Base-by-base conservation (phyloP, 2,888 invertebrate genomes). In the Sphaerolaimus hirsutus region DNA sequence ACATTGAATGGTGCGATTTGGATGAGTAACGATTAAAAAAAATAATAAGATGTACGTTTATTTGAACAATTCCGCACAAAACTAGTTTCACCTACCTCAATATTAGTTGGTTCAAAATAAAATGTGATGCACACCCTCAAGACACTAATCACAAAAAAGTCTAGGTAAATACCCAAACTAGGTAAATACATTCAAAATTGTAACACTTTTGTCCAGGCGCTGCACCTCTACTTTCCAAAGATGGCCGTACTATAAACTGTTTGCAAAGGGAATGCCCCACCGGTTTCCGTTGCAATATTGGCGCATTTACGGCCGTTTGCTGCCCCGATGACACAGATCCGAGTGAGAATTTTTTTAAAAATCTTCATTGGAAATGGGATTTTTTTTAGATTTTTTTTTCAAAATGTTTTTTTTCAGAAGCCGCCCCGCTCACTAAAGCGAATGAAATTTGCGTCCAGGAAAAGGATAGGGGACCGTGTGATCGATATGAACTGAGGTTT, bases 401-500 rank as follows among this genome's bases (percentile, higher is more conserved):
- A 23, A 23, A 2, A 17, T 23, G 24, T 7, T 12, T 23, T 12
- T 40, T 40, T 40, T 4, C 40, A 40, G 40, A 40, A 40, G 5
- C 40, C 4, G 40, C 40, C 23, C 23, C 23, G 10, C 3, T 12
- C 4, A 22, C 24, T 4, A 23, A 10, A 7, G 27, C 42, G 10
- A 41, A 23, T 14, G 40, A 10, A 40, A 19, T n/a, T 26, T 48
- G 47, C 41, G 1, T 2, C 2, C 17, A 26, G 41, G 36, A 32
- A 3, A 62, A 62, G 49, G 61, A 62, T 23, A 52, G 62, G 12
- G 62, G 62, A 45, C 58, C 61, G 5, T 62, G 62, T 46, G 60
- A 62, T 46, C 54, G 56, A 26, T 62, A 60, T 48, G 58, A 62
- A 47, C 54, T 61, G 10, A 51, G 60, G 24, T 27, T 7, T 14